Conservation (phyloP, 1,140 invertebrate species). For the Drosophila ercepeae region DNA sequence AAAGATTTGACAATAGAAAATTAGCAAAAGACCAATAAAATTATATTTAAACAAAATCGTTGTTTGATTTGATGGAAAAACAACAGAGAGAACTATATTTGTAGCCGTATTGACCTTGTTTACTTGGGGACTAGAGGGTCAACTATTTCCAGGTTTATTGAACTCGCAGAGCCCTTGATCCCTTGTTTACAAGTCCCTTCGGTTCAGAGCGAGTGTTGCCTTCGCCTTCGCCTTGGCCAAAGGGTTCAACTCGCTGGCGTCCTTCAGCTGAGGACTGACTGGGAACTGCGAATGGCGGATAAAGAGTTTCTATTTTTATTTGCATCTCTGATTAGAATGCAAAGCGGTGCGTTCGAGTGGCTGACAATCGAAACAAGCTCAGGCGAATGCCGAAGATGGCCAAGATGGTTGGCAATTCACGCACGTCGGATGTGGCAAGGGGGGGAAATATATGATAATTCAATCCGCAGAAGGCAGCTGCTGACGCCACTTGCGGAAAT, state of each 20-base stretch:
- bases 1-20: too few relatives aligned
- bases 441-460: conserved; percentile 64
- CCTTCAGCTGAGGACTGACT: not conserved
- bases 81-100: not conserved
- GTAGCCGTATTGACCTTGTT: not conserved
- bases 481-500: conserved; percentile 57
- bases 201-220: conserved; percentile 3
- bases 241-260: conserved; percentile 38
- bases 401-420: conserved; percentile 30
- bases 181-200: conserved; percentile 11
- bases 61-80: too few relatives aligned
- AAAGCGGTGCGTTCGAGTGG: conserved; percentile 23
- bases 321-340: conserved; percentile 60
- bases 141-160: conserved; percentile 22
- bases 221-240: conserved; percentile 38
- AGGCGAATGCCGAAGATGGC: conserved; percentile 13
- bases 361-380: conserved; percentile 43
- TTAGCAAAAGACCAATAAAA: too few relatives aligned
- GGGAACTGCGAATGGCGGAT: conserved; percentile 4
- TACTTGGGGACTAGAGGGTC: conserved; percentile 8
- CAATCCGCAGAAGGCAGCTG: conserved; percentile 37
- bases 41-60: too few relatives aligned
- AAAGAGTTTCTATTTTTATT: conserved; percentile 33
- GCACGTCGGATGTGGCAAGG: conserved; percentile 20
- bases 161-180: conserved; percentile 25